phyloP scores from a whole-genome alignment of 2,113 vertebrate genomes.

The Synodontis membranacea region DNA sequence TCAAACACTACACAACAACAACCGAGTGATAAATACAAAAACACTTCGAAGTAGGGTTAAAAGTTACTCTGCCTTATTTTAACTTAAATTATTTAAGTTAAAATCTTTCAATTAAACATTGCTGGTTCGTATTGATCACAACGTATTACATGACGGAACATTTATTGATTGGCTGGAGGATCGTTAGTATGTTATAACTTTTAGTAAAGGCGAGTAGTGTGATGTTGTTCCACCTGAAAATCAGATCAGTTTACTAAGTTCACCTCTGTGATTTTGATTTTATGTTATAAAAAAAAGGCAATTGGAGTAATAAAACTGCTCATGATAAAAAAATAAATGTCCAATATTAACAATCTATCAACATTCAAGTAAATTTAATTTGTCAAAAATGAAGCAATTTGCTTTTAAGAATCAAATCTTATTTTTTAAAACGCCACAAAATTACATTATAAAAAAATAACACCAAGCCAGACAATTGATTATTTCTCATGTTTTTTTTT shows the following conservation, averaged over 20 bases:
- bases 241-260: not conserved
- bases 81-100: not conserved
- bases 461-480: not conserved
- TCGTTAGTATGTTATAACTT: not conserved
- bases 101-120: not conserved
- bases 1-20: not conserved
- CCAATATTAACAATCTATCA: not conserved
- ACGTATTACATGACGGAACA: not conserved
- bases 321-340: not conserved
- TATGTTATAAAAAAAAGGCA: not conserved
- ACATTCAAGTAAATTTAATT: constrained; percentile 5
- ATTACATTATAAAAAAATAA: not conserved
- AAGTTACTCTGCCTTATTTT: not conserved
- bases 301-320: not conserved
- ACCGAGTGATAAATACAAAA: not conserved
- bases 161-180: not conserved
- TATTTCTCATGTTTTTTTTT: not conserved
- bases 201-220: not conserved
- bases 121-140: not conserved
- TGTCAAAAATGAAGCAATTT: not conserved
- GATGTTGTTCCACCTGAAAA: not conserved
- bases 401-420: not conserved
- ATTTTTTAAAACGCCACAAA: not conserved
- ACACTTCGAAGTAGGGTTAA: not conserved
- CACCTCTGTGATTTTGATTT: not conserved